These are phyloP conservation scores for Steatornis caripensis DNA, from an alignment of 2,113 vertebrate genomes.

Conservation along the genomic window DNA sequence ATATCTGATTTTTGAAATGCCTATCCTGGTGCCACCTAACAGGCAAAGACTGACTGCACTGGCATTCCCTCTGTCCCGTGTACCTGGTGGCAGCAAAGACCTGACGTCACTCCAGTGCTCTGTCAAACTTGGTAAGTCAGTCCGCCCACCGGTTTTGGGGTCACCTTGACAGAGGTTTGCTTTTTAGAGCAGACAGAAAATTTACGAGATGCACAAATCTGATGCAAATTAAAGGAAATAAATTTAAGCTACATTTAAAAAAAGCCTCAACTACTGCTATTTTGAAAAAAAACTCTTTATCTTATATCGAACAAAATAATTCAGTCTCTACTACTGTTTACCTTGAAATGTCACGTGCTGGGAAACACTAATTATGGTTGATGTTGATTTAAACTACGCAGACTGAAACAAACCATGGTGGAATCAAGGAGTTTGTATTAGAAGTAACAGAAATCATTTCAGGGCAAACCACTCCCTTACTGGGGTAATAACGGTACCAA, in stretches of 20 bases:
- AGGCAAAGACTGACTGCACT: background rate
- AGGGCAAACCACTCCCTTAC: background rate
- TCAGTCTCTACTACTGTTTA: background rate
- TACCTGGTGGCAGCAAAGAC: background rate
- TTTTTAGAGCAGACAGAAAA: background rate
- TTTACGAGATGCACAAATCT: background rate
- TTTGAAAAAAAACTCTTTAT: background rate
- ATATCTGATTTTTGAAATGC: background rate
- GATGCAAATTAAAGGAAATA: background rate
- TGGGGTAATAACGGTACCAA: background rate
- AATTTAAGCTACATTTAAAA: background rate
- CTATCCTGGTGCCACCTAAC: background rate
- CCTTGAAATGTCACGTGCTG: background rate
- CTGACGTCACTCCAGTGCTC: background rate
- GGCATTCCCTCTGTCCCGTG: background rate
- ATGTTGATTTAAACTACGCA: background rate
- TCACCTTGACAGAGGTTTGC: background rate
- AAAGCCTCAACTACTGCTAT: background rate
- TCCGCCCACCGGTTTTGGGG: fast-evolving
- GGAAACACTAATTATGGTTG: background rate
- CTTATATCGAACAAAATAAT: background rate
- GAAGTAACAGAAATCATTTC: background rate
- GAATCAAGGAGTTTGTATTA: background rate
- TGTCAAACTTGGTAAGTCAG: background rate
- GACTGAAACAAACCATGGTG: background rate